Evolutionary conservation across 2,113 vertebrate species (phyloP), one percentile per base, ranked within the genome.

Genomic region (Arizona elegans): DNA sequence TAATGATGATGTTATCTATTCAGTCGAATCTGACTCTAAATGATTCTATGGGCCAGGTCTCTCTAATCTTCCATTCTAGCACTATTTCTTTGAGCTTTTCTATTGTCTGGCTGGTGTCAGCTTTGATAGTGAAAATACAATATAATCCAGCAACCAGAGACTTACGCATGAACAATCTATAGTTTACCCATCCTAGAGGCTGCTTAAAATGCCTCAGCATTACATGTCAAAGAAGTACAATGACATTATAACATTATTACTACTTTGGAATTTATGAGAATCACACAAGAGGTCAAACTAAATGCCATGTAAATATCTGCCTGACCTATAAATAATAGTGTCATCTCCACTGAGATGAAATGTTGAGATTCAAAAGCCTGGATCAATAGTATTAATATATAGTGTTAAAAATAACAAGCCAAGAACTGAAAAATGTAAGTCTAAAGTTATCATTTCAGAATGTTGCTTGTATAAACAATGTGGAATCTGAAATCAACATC

Each of bases 241-340:
- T 50, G 70, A 91, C 52, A 86, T 91, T 90, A 86, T 10, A 38
- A 90, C 70, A 94, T 94, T 95, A 92, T 91, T 88, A 91, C 12
- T 23, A 90, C 62, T 55, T 70, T 94, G 17, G 65, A 95, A 94
- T 92, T 94, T 93, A 94, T 94, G 91, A 93, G 91, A 86, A 62
- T 93, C 87, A 92, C 88, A 91, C 11, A 9, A 90, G 87, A 95
- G 58, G 90, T 93, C 95, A 93, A 38, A 75, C 2, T 19, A 95
- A 97, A 96, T 91, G 38, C 91, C 91, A 89, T 17, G 85, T 94
- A 95, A 96, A 96, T 96, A 94, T 96, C 95, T 95, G 93, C 92
- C 94, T 95, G 55, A 95, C 88, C 70, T 93, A 92, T 93, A 94
- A 95, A 96, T 93, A 95, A 93, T 92, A 93, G 33, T 92, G 87